A percentile compares a stretch with the other conserved stretches of the same genome.
Conservation (phyloP, 2,797 vertebrate genomes). For the Balearica regulorum region DNA sequence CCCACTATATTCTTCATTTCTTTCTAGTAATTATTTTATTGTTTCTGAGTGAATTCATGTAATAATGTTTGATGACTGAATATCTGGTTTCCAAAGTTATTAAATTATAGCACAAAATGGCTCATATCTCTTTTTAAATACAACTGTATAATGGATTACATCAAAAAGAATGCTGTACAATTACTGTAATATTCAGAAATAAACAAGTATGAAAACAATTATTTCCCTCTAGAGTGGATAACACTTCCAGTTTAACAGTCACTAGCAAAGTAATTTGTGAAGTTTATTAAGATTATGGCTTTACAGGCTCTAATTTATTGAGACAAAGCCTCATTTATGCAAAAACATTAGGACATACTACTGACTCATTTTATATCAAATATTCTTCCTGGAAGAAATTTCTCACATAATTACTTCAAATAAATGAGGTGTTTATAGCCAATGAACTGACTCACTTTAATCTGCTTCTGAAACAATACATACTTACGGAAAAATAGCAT, state of each 20-base stretch:
- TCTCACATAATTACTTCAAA: slow-evolving; percentile 53
- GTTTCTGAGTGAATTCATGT: not conserved
- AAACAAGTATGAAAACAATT: slow-evolving; percentile 41
- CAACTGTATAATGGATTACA: not conserved
- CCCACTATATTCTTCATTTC: not conserved
- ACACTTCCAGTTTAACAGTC: slow-evolving; percentile 31
- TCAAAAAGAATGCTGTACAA: not conserved
- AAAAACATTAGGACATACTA: not conserved
- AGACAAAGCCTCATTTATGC: slow-evolving; percentile 47
- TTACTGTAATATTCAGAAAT: slow-evolving; percentile 27
- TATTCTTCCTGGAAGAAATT: slow-evolving; percentile 34
- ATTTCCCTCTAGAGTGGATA: slow-evolving; percentile 30
- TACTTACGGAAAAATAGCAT: not conserved
- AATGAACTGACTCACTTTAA: slow-evolving; percentile 12
- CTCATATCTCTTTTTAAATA: not conserved
- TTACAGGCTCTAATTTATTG: slow-evolving; percentile 46
- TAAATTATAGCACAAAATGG: not conserved
- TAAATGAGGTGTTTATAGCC: slow-evolving; percentile 41
- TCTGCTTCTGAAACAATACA: not conserved
- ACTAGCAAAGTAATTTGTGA: slow-evolving; percentile 42
- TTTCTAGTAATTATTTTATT: not conserved
- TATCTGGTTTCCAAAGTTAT: not conserved
- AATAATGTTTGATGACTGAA: not conserved
- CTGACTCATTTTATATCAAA: slow-evolving; percentile 29
- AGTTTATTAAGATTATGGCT: slow-evolving; percentile 54